These are phyloP conservation scores for Atethmia centrago DNA, from an alignment of 2,888 invertebrate species.

Conservation along the genomic window DNA sequence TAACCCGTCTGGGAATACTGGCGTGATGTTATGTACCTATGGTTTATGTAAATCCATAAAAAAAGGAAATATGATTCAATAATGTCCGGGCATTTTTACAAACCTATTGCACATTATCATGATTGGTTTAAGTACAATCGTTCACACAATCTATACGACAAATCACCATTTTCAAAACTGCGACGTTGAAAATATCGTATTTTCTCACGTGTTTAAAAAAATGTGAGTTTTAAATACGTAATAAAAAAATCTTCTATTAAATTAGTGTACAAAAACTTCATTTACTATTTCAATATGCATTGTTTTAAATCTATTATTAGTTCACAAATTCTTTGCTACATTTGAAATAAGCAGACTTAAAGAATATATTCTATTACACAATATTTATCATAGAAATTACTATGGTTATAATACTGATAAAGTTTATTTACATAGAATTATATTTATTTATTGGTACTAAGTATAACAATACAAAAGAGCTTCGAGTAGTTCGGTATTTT, in stretches of 20 bases:
- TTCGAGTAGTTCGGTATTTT: constrained; percentile 37
- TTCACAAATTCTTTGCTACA: constrained; percentile 46
- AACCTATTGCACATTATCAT: neutral
- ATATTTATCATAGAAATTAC: constrained; percentile 40
- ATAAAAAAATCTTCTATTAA: neutral
- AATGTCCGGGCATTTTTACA: neutral
- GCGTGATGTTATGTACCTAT: too few species aligned
- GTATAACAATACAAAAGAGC: constrained; percentile 25
- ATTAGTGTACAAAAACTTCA: neutral
- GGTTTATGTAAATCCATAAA: neutral
- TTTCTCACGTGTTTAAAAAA: neutral
- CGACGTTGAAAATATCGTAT: neutral
- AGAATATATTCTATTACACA: constrained; percentile 49
- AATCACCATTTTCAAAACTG: neutral
- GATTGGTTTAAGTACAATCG: constrained; percentile 24
- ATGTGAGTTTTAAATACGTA: neutral
- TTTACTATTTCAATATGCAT: neutral
- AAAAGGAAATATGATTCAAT: neutral
- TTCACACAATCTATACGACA: neutral
- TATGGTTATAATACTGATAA: constrained; percentile 70
- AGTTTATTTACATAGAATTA: constrained; percentile 67
- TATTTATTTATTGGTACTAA: constrained; percentile 60
- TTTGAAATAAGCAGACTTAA: constrained; percentile 52
- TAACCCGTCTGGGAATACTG: too few species aligned
- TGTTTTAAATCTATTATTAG: constrained; percentile 5